Conservation (phyloP, 2,113 vertebrate species). For the Motacilla alba region DNA sequence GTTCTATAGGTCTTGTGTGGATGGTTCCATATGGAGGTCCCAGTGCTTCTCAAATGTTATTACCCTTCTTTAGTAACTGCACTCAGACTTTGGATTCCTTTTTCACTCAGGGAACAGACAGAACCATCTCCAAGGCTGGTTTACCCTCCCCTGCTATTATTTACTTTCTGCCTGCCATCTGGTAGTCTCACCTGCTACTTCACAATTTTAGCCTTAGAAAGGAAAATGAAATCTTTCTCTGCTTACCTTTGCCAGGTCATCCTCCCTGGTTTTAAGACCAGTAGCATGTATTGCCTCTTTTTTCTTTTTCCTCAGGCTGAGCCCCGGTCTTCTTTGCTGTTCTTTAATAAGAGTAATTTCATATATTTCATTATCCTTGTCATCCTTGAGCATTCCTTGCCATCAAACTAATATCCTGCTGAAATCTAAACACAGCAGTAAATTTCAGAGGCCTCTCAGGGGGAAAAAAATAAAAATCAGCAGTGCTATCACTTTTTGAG, state of each 20-base stretch:
- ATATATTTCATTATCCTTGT: not conserved
- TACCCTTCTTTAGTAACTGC: not conserved
- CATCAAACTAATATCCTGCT: not conserved
- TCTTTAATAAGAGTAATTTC: not conserved
- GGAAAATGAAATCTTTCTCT: not conserved
- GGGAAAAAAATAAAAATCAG: not conserved
- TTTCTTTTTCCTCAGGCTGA: not conserved
- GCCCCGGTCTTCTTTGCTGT: not conserved
- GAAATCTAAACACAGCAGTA: not conserved
- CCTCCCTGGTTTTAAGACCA: not conserved
- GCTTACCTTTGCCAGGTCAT: not conserved
- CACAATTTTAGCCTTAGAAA: not conserved
- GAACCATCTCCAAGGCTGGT: not conserved
- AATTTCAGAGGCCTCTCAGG: not conserved
- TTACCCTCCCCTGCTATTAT: not conserved
- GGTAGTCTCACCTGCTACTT: not conserved
- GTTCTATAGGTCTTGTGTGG: not conserved
- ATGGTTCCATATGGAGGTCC: not conserved
- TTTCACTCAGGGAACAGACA: not conserved
- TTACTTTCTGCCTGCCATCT: not conserved
- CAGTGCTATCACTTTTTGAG: not conserved
- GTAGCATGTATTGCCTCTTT: fast-evolving
- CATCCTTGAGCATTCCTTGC: not conserved
- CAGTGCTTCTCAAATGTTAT: not conserved
- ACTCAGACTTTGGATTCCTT: not conserved